Percentiles rank a stretch among this genome's conserved stretches.
Conservation (phyloP, 2,888 invertebrate genomes). For the Gastracanthus pulcherrimus region DNA sequence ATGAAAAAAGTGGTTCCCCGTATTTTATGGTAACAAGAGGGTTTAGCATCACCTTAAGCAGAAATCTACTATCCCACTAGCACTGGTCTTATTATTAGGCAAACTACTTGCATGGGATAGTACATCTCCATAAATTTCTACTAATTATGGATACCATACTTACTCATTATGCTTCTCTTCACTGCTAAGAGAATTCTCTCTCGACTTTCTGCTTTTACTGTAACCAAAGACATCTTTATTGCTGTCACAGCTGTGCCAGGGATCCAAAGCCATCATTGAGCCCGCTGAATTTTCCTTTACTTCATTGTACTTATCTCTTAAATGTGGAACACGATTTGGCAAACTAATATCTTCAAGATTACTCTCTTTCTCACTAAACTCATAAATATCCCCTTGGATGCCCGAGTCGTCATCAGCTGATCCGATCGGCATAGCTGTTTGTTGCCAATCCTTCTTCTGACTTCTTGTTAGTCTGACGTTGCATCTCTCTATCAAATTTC, state of each 20-base stretch:
- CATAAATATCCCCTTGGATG: conserved; percentile 79
- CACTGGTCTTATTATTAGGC: no score
- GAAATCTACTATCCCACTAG: no score
- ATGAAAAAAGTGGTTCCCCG: no score
- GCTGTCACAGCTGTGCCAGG: conserved; percentile 43
- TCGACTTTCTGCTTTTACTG: conserved; percentile 58
- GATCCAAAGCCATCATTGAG: conserved; percentile 25
- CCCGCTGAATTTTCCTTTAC: conserved; percentile 28
- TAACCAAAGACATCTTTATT: conserved; percentile 34
- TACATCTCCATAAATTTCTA: no score
- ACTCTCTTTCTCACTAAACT: conserved; percentile 78
- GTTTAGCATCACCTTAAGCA: no score
- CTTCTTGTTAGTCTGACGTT: conserved; percentile 72
- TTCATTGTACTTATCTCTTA: conserved; percentile 54
- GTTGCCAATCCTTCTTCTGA: conserved; percentile 67
- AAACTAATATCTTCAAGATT: conserved; percentile 60
- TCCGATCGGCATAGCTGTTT: conserved; percentile 64
- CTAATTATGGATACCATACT: no score
- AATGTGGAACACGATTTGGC: conserved; percentile 55
- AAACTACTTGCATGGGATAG: no score
- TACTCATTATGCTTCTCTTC: conserved; percentile 67
- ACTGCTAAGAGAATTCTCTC: conserved; percentile 62
- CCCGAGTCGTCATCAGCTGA: conserved; percentile 76
- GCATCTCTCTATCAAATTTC: conserved; percentile 58
- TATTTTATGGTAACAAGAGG: no score